Evolutionary conservation across 2,888 invertebrate species (phyloP), one percentile per base, ranked within the genome.

Genomic region (Dexiosoma caninum): DNA sequence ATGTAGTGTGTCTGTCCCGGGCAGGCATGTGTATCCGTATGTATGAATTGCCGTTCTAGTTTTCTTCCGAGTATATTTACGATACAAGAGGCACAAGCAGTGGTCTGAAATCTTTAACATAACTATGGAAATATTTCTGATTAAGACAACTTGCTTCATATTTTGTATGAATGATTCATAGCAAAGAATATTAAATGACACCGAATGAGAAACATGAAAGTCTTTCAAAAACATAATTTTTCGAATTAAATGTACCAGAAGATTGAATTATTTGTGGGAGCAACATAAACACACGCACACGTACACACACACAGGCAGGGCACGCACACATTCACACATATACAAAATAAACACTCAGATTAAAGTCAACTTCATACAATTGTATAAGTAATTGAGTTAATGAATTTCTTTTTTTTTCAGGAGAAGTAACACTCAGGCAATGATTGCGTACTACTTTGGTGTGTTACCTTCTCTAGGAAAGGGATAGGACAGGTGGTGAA

Each of bases 201-300:
- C 37, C 55, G 37, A 74, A 55, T 64, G 37, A 35, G 21, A 64
- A 55, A 46, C 35, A 44, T 49, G 53, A 27, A 76, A 69, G 30
- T 37, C 60, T 62, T 60, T 60, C 59, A 53, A 37, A 69, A 62
- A 40, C 42, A 62, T 46, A 40, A 76, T 55, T 76, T 69, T 76
- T 21, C 10, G 21, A 76, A 55, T 69, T 10, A 76, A 55, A 60
- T 62, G 35, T 19, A 44, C 46, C 21, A 60, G 44, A 19, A 49
- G 57, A 57, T 57, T 66, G 37, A 64, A 74, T 64, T 55, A 64
- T 35, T 64, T 62, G 4, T 44, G 14, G 49, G 30, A 66, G 30
- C 35, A 40, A 37, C 49, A 59, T 57, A 57, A 66, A 74, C 55
- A 59, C 49, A 40, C n/a, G 19, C 2, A 19, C 40, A 46, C 23